Base-by-base conservation (phyloP, 2,797 vertebrate genomes). In the Adrianichthys oophorus region DNA sequence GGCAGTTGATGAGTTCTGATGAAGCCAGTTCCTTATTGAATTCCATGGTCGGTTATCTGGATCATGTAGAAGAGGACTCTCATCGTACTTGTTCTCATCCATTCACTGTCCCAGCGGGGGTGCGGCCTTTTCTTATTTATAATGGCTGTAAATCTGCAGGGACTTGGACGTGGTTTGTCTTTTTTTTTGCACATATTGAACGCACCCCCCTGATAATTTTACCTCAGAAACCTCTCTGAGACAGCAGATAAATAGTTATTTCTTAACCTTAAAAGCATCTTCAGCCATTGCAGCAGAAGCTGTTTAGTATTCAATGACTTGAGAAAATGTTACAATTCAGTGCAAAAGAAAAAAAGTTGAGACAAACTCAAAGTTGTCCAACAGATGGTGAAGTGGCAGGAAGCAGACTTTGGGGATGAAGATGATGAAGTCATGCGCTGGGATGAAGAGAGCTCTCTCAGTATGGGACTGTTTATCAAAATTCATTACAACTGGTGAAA, bases 1-100 rank as follows among this genome's bases (percentile, higher is more conserved):
- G 61, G 70, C 68, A 73, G 82, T 79, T 87, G 85, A 88, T 86
- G 86, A 86, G 82, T 85, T 84, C 80, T 90, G 86, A 90, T 90
- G 86, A 85, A 80, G 76, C 80, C 42, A 68, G 70, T 67, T 68
- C 32, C 84, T 91, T 89, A 89, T 86, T 89, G 78, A 90, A 90
- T 86, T 89, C 87, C 83, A 80, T 16, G 46, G 78, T 72, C 83
- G 82, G 77, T 88, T 89, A 83, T 87, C 85, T 84, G 73, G 78
- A 89, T 86, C 85, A 88, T 80, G 77, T 80, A 58, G 78, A 52
- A 70, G 75, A 79, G 68, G 67, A 84, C 74, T 41, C 76, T 80
- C 83, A 65, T 83, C 74, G 56, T 62, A 57, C 60, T 72, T 65
- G 68, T 70, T 81, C 79, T 73, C 81, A 80, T 80, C 74, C 67